Evolutionary conservation across 2,888 invertebrate genomes (phyloP).

Genomic region (Nephrotoma guestfalica): DNA sequence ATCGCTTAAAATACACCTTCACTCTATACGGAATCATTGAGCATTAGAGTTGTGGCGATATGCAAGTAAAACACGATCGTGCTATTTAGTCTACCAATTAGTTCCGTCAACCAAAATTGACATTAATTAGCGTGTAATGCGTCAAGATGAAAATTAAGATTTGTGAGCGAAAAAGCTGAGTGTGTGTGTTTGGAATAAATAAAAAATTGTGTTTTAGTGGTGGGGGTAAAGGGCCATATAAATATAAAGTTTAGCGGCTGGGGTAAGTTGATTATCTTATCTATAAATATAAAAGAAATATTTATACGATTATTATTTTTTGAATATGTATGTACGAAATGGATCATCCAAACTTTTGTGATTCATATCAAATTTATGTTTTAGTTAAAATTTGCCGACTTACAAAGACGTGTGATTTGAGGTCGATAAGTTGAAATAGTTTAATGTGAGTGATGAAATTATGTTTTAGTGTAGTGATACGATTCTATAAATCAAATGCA

Average conservation of each 20-base stretch:
- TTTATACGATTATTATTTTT: not conserved
- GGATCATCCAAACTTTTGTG: not conserved
- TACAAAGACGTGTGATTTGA: not conserved
- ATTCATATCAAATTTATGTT: not conserved
- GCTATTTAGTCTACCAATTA: not conserved
- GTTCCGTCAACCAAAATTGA: not conserved
- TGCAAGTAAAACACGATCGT: no score
- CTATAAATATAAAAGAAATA: not conserved
- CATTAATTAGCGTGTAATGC: no score
- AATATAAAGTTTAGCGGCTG: not conserved
- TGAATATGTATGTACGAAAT: not conserved
- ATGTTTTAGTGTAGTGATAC: not conserved
- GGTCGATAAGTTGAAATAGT: no score
- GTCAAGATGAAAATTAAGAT: no score
- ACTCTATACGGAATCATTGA: no score
- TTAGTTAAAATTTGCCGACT: not conserved
- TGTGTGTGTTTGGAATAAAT: no score
- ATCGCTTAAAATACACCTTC: no score
- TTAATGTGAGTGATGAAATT: no score
- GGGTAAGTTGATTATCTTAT: not conserved
- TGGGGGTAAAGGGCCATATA: not conserved
- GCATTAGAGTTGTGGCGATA: no score
- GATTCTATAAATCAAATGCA: no score
- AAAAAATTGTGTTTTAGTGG: no score
- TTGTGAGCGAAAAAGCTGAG: no score